Percentiles rank a stretch among this genome's conserved stretches.
phyloP scores from a whole-genome alignment of 1,140 invertebrate species.

The Battus philenor region DNA sequence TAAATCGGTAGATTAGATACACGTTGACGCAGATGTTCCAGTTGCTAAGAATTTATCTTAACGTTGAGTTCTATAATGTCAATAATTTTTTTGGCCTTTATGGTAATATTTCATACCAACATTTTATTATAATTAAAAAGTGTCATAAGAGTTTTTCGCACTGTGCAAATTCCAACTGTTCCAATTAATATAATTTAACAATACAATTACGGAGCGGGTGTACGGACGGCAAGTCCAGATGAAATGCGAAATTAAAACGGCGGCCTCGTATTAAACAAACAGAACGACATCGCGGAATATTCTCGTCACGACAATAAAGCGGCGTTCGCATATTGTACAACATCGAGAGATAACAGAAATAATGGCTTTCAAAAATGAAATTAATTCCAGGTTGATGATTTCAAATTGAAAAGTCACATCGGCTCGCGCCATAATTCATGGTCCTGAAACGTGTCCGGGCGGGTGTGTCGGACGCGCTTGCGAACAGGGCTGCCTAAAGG shows the following conservation, averaged over 20 bases:
- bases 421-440: slow-evolving; percentile 73
- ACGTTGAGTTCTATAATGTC: too few relatives aligned
- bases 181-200: too few relatives aligned
- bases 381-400: slow-evolving; percentile 76
- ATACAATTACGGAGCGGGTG: background rate
- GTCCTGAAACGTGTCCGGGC: slow-evolving; percentile 73
- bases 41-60: too few relatives aligned
- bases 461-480: slow-evolving; percentile 57
- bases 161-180: too few relatives aligned
- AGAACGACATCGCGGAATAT: slow-evolving; percentile 43
- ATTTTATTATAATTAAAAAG: too few relatives aligned
- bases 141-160: too few relatives aligned
- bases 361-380: slow-evolving; percentile 76
- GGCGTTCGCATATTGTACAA: slow-evolving; percentile 70
- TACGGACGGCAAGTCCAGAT: slow-evolving; percentile 10
- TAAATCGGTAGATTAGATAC: too few relatives aligned
- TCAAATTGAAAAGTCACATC: slow-evolving; percentile 77
- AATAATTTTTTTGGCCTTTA: too few relatives aligned
- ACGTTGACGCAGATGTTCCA: too few relatives aligned
- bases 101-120: too few relatives aligned
- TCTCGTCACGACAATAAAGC: slow-evolving; percentile 65
- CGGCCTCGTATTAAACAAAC: background rate
- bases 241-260: slow-evolving; percentile 30
- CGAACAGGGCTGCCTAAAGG: slow-evolving; percentile 57
- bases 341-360: slow-evolving; percentile 72